phyloP scores from a whole-genome alignment of 1,140 invertebrate species.

The Drosophila sp. region DNA sequence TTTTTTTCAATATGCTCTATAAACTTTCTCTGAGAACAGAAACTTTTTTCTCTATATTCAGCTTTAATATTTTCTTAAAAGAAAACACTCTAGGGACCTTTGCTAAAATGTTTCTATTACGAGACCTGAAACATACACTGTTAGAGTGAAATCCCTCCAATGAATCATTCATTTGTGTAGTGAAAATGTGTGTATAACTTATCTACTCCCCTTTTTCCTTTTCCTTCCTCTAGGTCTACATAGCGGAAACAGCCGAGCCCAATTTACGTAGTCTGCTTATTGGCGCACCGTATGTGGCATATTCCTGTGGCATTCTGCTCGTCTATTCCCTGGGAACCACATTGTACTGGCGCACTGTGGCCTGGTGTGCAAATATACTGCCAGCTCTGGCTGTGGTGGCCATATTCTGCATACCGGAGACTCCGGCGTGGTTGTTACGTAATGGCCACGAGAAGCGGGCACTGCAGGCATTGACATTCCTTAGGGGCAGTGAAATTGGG shows the following conservation, averaged over 20 bases:
- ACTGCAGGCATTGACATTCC: slow-evolving; percentile 87
- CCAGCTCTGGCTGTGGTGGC: slow-evolving; percentile 86
- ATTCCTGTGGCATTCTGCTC: slow-evolving; percentile 89
- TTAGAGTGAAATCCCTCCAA: too few relatives aligned
- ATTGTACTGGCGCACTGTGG: slow-evolving; percentile 88
- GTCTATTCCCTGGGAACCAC: slow-evolving; percentile 88
- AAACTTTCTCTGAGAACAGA: too few relatives aligned
- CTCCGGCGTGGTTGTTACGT: slow-evolving; percentile 89
- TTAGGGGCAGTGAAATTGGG: slow-evolving; percentile 87
- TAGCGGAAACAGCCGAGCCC: slow-evolving; percentile 90
- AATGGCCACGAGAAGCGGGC: slow-evolving; percentile 87
- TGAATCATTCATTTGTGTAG: too few relatives aligned
- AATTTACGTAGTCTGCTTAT: slow-evolving; percentile 88
- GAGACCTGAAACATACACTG: too few relatives aligned
- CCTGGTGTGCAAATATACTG: slow-evolving; percentile 87
- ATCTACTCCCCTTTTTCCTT: not conserved
- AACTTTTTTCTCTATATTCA: too few relatives aligned
- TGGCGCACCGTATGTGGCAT: slow-evolving; percentile 88
- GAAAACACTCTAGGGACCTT: too few relatives aligned
- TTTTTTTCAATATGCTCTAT: too few relatives aligned
- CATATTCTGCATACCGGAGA: slow-evolving; percentile 89
- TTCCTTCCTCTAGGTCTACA: slow-evolving; percentile 86
- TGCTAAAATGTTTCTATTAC: too few relatives aligned
- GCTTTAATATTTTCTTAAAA: too few relatives aligned
- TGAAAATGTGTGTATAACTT: too few relatives aligned